Conservation (phyloP, 2,888 invertebrate genomes). For the Rhorus exstirpatorius region DNA sequence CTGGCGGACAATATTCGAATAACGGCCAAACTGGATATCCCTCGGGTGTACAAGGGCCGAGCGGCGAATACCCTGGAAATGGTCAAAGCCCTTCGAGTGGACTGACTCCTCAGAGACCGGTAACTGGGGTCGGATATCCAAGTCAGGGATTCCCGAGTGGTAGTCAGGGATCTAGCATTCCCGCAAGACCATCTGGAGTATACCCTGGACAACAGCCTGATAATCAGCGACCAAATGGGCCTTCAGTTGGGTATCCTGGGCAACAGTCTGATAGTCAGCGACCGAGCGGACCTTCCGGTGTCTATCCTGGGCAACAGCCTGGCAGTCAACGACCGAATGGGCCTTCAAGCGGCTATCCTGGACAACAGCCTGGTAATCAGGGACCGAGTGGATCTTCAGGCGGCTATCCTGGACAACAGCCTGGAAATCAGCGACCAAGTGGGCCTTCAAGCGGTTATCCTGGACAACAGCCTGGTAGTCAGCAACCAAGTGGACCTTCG, state of each 20-base stretch:
- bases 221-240: constrained; percentile 66
- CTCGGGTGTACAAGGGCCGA: constrained; percentile 68
- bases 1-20: constrained; percentile 71
- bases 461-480: no score
- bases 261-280: constrained; percentile 58
- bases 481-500: no score
- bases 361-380: constrained; percentile 60
- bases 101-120: constrained; percentile 64
- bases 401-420: constrained; percentile 56
- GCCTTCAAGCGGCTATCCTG: no score
- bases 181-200: constrained; percentile 72
- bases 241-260: constrained; percentile 65
- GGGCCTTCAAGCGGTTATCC: constrained; percentile 74
- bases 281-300: constrained; percentile 72
- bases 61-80: constrained; percentile 60
- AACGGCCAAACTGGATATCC: constrained; percentile 73
- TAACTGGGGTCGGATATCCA: constrained; percentile 71
- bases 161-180: constrained; percentile 68
- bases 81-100: constrained; percentile 67
- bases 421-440: constrained; percentile 65
- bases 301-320: constrained; percentile 74
- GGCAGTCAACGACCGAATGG: no score
- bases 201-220: constrained; percentile 71
- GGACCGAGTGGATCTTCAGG: no score
- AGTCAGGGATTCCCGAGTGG: constrained; percentile 32